Base-by-base conservation (phyloP, 92 coral and sea anemone species). In the Porites rus region DNA sequence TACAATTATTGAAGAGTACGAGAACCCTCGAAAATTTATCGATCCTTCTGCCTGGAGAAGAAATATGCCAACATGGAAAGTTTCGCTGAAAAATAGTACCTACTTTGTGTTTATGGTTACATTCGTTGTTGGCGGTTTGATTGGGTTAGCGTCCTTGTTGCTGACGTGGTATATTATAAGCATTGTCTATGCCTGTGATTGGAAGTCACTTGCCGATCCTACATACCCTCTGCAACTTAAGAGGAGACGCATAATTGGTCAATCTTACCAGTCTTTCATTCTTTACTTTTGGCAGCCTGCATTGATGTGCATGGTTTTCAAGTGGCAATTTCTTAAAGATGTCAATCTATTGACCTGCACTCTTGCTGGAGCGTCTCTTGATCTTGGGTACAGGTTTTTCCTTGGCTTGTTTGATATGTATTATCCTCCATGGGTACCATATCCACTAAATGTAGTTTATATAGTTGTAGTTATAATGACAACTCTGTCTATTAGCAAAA, bases 251-350 rank as follows among this genome's bases (percentile, higher is more conserved):
- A 58, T 81, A 1, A 31, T 71, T 5, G 65, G 85, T 8, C 66
- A 69, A 28, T 69, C 85, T 18, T 81, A 69, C 31, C 64, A 22
- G 28, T 2, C 25, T 7, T 77, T 78, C 9, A 10, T 69, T 7
- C 43, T 86, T 17, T 77, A 86, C 53, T 78, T 71, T 66, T 86
- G 82, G 77, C 89, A 78, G 65, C 71, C 78, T 12, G 59, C 50
- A 14, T 3, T 86, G 76, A n/a, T 86, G 65, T 18, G 25, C 6
- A 20, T 78, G 43, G 78, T 77, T 8, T 86, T 86, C 56, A 79
- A 62, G 67, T 79, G 90, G 86, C 18, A 85, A 10, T 4, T 86
- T 6, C 71, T 86, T 8, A 86, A 86, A 63, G 64, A 79, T 4
- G 73, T 69, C 6, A 79, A 86, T 18, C 28, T 86, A 58, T 51